Evolutionary conservation across 2,888 invertebrate genomes (phyloP).

Genomic region (Molorchus minor): DNA sequence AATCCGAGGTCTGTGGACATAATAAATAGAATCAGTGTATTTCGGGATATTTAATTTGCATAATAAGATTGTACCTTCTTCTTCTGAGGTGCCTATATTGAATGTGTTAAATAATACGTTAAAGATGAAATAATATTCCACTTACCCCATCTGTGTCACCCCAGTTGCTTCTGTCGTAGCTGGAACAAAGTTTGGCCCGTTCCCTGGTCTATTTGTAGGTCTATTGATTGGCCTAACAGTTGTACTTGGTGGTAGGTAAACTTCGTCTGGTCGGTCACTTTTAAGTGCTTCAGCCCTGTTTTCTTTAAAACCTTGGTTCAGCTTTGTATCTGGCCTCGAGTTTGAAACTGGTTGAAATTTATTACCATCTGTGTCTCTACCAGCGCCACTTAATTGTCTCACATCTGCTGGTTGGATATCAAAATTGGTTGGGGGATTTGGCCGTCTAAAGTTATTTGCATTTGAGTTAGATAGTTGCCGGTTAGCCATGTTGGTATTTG

Average conservation of each 20-base stretch:
- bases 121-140: neutral
- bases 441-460: neutral
- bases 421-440: constrained; percentile 14
- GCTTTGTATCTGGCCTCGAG: neutral
- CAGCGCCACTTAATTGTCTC: constrained; percentile 13
- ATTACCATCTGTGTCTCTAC: constrained; percentile 16
- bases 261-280: constrained; percentile 21
- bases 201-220: neutral
- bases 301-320: neutral
- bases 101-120: no score
- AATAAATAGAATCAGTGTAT: no score
- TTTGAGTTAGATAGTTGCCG: neutral
- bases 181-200: neutral
- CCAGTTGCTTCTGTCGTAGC: constrained; percentile 3
- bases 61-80: no score
- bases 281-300: neutral
- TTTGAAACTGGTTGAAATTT: neutral
- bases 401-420: constrained; percentile 35
- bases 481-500: neutral
- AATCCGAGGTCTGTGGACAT: constrained; percentile 19
- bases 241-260: constrained; percentile 32
- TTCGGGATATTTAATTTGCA: no score
- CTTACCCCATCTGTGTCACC: constrained; percentile 17
- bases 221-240: constrained; percentile 5
- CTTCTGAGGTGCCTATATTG: no score